phyloP scores from a whole-genome alignment of 2,797 vertebrate genomes.

The Delichon dasypus region DNA sequence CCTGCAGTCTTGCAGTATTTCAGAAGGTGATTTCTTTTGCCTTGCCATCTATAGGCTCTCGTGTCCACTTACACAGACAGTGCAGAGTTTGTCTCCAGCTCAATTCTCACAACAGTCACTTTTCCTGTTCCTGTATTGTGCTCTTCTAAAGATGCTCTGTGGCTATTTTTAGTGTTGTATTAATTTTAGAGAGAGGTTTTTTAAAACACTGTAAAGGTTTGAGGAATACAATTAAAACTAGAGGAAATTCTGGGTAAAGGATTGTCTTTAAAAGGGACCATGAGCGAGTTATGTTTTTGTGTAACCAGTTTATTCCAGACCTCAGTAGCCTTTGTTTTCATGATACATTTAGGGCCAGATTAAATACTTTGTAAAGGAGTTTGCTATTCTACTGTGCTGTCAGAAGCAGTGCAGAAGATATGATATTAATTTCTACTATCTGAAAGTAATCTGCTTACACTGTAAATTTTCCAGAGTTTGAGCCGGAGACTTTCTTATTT shows the following conservation, averaged over 20 bases:
- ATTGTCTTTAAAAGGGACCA: background rate
- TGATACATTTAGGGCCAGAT: background rate
- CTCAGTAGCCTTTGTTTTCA: background rate
- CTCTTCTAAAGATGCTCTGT: background rate
- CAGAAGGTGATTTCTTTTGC: background rate
- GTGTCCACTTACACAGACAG: rapidly evolving
- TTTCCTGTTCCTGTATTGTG: background rate
- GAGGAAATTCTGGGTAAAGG: background rate
- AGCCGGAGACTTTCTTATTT: background rate
- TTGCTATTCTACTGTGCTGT: background rate
- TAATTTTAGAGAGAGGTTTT: background rate
- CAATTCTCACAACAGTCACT: background rate
- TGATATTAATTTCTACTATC: background rate
- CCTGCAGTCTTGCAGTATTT: background rate
- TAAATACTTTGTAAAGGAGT: background rate
- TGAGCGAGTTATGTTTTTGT: background rate
- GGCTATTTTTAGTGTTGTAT: background rate
- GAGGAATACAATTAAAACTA: background rate
- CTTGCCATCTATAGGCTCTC: rapidly evolving
- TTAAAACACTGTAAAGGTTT: background rate
- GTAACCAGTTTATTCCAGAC: background rate
- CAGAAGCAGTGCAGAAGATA: background rate
- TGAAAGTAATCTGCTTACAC: background rate
- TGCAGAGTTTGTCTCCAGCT: background rate
- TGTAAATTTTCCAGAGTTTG: background rate